Evolutionary conservation across 2,888 invertebrate species (phyloP).

Genomic region (Tenthredo notha): DNA sequence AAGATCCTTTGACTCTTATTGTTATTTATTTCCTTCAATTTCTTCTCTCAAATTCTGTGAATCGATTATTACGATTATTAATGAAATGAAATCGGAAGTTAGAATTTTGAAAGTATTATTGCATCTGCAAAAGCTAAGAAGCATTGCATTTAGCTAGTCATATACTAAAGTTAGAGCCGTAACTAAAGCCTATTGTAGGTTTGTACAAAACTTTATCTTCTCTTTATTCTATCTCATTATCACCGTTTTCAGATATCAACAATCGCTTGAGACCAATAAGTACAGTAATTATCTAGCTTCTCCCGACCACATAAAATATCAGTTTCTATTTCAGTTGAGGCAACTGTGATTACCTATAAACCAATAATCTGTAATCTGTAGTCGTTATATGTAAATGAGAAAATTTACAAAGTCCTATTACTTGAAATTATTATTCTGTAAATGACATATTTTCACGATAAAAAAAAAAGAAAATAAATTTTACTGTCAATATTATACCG

Average conservation of each 20-base stretch:
- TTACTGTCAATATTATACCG: conserved; percentile 30
- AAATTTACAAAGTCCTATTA: conserved; percentile 4
- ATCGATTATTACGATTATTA: neutral
- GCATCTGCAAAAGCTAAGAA: conserved; percentile 54
- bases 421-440: neutral
- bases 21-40: neutral
- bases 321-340: neutral
- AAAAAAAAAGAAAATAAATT: neutral
- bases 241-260: conserved; percentile 6
- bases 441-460: neutral
- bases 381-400: neutral
- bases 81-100: neutral
- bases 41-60: neutral
- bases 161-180: conserved; percentile 57
- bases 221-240: conserved; percentile 7
- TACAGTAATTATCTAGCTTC: conserved; percentile 47
- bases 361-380: neutral
- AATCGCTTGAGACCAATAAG: conserved; percentile 37
- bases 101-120: conserved; percentile 51
- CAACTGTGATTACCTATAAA: neutral
- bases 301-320: neutral
- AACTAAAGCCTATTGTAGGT: conserved; percentile 58
- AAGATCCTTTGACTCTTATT: neutral
- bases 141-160: conserved; percentile 44
- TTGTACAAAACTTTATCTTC: conserved; percentile 59